phyloP scores from a whole-genome alignment of 1,140 invertebrate species.

The Philopotamus ludificatus region DNA sequence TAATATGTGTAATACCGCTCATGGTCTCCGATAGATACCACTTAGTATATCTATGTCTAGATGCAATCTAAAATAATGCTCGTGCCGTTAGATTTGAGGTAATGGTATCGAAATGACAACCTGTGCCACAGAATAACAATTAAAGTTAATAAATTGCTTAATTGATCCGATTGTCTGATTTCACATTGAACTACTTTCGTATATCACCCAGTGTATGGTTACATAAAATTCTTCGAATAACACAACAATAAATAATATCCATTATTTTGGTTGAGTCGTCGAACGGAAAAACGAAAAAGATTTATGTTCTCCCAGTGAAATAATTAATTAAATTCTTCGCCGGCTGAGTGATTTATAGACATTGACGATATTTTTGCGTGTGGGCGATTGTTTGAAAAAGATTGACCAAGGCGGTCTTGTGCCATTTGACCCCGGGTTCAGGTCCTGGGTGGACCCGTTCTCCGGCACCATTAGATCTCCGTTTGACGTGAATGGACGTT shows the following conservation, averaged over 20 bases:
- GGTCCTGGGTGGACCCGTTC: constrained; percentile 2
- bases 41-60: background rate
- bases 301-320: too few species aligned
- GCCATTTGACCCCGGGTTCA: background rate
- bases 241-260: too few species aligned
- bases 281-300: too few species aligned
- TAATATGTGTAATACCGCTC: background rate
- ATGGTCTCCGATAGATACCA: background rate
- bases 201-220: too few species aligned
- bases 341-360: too few species aligned
- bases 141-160: constrained; percentile 34
- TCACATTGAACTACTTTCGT: constrained; percentile 11
- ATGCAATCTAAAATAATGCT: background rate
- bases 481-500: constrained; percentile 29
- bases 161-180: constrained; percentile 31
- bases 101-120: constrained; percentile 13
- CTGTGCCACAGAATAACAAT: constrained; percentile 29
- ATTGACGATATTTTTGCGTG: too few species aligned
- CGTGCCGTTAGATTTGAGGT: background rate
- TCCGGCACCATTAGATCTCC: constrained; percentile 18
- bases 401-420: background rate
- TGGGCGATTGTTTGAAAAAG: too few species aligned
- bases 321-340: too few species aligned
- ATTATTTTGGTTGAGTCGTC: too few species aligned
- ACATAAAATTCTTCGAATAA: too few species aligned